Evolutionary conservation across 2,797 vertebrate genomes (phyloP).

Genomic region (Gephyroberyx darwinii): DNA sequence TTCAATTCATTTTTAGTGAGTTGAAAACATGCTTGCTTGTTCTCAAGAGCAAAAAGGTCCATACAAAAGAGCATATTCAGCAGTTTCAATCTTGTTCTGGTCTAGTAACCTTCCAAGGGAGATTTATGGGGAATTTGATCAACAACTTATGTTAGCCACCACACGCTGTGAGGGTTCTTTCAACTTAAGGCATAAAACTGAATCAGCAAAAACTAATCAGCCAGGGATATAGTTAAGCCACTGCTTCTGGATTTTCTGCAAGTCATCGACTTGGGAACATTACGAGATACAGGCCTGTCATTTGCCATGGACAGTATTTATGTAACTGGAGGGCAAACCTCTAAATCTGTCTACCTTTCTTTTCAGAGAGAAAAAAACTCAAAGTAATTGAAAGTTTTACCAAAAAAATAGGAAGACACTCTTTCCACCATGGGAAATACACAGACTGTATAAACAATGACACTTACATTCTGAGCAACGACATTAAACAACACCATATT

Average conservation of each 20-base stretch:
- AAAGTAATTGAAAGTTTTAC: not conserved
- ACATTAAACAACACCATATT: slow-evolving; percentile 6
- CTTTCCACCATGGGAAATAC: slow-evolving; percentile 15
- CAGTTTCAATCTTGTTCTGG: not conserved
- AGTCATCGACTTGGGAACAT: slow-evolving; percentile 46
- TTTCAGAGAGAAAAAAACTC: slow-evolving; percentile 22
- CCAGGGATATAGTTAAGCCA: slow-evolving; percentile 22
- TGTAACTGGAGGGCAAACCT: slow-evolving; percentile 40
- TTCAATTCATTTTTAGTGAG: not conserved
- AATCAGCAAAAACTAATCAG: slow-evolving; percentile 30
- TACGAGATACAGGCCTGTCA: slow-evolving; percentile 29
- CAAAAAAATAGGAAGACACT: slow-evolving; percentile 21
- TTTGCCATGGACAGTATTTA: slow-evolving; percentile 39
- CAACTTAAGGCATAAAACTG: slow-evolving; percentile 30
- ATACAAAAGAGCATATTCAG: slow-evolving; percentile 18
- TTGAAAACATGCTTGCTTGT: slow-evolving; percentile 8
- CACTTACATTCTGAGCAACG: slow-evolving; percentile 5
- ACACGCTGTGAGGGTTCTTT: slow-evolving; percentile 33
- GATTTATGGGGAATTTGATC: slow-evolving; percentile 19
- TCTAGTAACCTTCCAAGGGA: slow-evolving; percentile 11
- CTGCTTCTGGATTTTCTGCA: slow-evolving; percentile 34
- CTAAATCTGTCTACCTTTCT: slow-evolving; percentile 37
- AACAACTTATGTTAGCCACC: slow-evolving; percentile 23
- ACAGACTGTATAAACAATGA: slow-evolving; percentile 25
- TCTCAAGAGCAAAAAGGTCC: slow-evolving; percentile 11